A percentile compares a stretch with the other conserved stretches of the same genome.
Conservation (phyloP, 1,140 invertebrate species). For the Lerema accius region DNA sequence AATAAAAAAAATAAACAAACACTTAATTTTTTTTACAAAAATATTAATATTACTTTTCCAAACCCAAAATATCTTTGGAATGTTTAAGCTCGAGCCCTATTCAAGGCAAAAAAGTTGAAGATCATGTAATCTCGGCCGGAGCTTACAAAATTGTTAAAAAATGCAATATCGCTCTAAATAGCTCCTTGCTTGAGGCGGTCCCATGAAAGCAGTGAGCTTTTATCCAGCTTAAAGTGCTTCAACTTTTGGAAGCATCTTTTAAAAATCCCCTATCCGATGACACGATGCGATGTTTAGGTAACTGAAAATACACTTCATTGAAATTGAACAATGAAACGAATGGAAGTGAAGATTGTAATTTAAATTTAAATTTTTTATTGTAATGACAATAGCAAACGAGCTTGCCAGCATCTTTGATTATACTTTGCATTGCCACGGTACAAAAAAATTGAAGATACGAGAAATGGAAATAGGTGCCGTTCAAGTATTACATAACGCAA, state of each 20-base stretch:
- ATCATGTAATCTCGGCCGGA: conserved; percentile 28
- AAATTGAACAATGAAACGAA: background rate
- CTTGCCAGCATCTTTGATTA: too few relatives aligned
- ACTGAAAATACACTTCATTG: conserved; percentile 3
- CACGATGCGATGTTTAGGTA: conserved; percentile 1
- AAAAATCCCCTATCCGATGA: conserved; percentile 17
- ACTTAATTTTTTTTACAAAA: too few relatives aligned
- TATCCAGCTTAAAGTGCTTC: conserved; percentile 26
- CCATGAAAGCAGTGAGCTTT: conserved; percentile 27
- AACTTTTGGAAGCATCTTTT: conserved; percentile 27
- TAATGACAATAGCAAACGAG: too few relatives aligned
- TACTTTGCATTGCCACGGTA: too few relatives aligned
- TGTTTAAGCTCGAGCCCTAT: background rate
- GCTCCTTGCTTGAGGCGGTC: conserved; percentile 27
- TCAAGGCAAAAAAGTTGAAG: conserved; percentile 19
- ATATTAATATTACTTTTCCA: too few relatives aligned
- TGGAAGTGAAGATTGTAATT: background rate
- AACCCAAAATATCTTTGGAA: background rate
- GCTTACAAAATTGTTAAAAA: conserved; percentile 30
- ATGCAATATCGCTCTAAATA: conserved; percentile 35
- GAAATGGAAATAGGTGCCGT: too few relatives aligned
- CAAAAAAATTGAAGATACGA: too few relatives aligned
- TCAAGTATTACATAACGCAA: too few relatives aligned
- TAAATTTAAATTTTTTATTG: too few relatives aligned
- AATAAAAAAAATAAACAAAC: too few relatives aligned